Conservation (phyloP, 1,140 invertebrate genomes). For the Cepaea nemoralis region DNA sequence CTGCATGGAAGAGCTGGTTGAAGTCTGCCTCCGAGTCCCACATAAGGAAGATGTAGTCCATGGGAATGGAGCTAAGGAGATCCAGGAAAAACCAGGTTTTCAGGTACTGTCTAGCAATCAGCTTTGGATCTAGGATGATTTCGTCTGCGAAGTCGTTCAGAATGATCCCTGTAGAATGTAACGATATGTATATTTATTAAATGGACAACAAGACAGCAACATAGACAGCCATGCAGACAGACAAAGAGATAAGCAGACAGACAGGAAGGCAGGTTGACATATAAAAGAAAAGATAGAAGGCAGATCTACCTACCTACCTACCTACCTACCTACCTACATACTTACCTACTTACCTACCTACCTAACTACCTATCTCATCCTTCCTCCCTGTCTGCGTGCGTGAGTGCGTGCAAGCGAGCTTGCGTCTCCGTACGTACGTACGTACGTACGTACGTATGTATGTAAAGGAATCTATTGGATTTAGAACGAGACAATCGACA, state of each 20-base stretch:
- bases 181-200: no score
- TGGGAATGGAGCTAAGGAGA: conserved; percentile 97
- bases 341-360: conserved; percentile 2
- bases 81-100: conserved; percentile 99
- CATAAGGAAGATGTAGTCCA: conserved; percentile 99
- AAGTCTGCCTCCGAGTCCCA: conserved; percentile 79
- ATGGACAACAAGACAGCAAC: background rate
- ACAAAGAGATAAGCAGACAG: background rate
- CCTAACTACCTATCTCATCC: no score
- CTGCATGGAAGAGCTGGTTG: conserved; percentile 69
- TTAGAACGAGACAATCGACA: no score
- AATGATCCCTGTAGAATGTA: conserved; percentile 99
- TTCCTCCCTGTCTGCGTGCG: no score
- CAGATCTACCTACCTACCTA: no score
- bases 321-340: background rate
- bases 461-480: no score
- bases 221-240: background rate
- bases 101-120: conserved; percentile 98
- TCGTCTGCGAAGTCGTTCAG: conserved; percentile 96
- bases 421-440: background rate
- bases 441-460: background rate
- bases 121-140: conserved; percentile 95
- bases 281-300: no score
- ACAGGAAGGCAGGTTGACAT: background rate
- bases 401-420: no score